phyloP scores from a whole-genome alignment of 2,113 vertebrate species.

The Sterrhoptilus dennistouni region DNA sequence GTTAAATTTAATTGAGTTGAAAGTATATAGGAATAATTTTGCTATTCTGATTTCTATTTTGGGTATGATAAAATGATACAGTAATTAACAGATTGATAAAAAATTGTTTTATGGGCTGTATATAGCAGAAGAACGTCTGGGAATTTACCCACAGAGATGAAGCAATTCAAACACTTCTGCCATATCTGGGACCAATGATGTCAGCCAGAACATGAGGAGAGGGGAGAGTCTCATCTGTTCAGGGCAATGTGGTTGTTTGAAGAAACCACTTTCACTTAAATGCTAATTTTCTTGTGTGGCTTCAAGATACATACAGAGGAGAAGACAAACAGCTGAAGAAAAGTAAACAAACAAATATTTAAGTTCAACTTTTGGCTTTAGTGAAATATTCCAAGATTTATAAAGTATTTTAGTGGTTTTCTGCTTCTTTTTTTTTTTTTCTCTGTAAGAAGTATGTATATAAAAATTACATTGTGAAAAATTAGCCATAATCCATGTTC shows the following conservation, averaged over 20 bases:
- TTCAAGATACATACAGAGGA: neutral
- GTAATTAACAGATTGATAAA: neutral
- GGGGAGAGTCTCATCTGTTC: neutral
- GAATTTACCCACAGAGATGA: neutral
- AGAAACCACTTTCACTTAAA: neutral
- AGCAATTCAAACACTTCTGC: neutral
- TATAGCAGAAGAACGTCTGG: neutral
- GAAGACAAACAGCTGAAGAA: neutral
- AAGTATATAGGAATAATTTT: neutral
- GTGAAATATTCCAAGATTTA: neutral
- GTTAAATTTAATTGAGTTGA: neutral
- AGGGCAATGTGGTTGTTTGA: neutral
- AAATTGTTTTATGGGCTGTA: neutral
- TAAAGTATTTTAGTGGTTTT: neutral
- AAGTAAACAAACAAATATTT: neutral
- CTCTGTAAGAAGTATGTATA: neutral
- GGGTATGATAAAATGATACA: neutral
- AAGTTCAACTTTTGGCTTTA: neutral
- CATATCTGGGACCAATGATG: neutral
- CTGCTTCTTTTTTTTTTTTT: neutral
- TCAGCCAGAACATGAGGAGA: neutral
- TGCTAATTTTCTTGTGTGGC: neutral
- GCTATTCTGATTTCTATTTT: constrained; percentile 12
- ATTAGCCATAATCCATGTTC: neutral
- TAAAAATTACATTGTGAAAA: neutral